phyloP scores from a whole-genome alignment of 2,113 vertebrate genomes.

The Pimephales promelas region DNA sequence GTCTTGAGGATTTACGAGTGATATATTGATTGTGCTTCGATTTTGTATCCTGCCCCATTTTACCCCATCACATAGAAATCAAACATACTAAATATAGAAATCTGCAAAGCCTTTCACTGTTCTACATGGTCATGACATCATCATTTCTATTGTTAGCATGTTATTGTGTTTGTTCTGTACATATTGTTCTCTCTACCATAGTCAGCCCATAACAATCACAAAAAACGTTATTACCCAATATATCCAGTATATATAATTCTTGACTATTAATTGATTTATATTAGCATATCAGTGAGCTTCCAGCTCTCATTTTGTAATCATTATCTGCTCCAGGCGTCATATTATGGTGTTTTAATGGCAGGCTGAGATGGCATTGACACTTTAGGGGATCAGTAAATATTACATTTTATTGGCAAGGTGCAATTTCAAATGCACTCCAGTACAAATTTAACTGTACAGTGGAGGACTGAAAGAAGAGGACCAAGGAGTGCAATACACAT shows the following conservation, averaged over 20 bases:
- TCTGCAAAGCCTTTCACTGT: neutral
- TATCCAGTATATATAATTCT: neutral
- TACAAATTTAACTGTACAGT: conserved; percentile 27
- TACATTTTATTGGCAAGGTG: conserved; percentile 49
- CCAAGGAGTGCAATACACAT: conserved; percentile 50
- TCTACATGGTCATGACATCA: neutral
- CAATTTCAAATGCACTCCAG: conserved; percentile 31
- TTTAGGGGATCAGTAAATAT: conserved; percentile 46
- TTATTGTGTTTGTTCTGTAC: neutral
- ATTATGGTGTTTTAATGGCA: conserved; percentile 53
- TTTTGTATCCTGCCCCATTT: neutral
- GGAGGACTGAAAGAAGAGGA: conserved; percentile 37
- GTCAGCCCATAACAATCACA: conserved; percentile 3
- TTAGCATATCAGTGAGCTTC: conserved; percentile 19
- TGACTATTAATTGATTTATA: conserved; percentile 35
- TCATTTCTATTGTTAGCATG: neutral
- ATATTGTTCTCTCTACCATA: neutral
- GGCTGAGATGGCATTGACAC: conserved; percentile 40
- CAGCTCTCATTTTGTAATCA: conserved; percentile 29
- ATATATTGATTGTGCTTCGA: neutral
- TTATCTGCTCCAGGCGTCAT: conserved; percentile 37
- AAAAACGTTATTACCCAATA: neutral
- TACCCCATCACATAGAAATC: neutral
- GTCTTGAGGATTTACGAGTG: neutral
- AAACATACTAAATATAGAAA: too few species aligned